Percentiles rank a stretch among this genome's conserved stretches.
Evolutionary conservation across 2,113 vertebrate species (phyloP).

Genomic region (Tautogolabrus adspersus): DNA sequence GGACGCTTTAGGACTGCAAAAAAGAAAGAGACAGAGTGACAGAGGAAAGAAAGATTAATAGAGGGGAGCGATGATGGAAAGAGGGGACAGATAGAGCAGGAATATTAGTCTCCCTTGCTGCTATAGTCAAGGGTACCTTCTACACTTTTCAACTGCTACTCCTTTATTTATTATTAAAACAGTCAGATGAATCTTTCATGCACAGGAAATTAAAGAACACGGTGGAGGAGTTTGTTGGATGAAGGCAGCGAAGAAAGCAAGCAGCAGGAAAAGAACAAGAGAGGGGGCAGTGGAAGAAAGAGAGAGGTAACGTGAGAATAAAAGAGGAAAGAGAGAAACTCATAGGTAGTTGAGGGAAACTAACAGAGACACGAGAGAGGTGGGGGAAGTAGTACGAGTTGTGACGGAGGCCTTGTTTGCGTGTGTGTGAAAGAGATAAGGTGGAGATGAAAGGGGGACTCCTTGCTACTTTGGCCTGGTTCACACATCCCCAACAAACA

Average conservation of each 20-base stretch:
- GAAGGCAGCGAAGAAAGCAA: constrained; percentile 49
- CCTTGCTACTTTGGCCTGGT: constrained; percentile 35
- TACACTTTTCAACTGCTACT: constrained; percentile 69
- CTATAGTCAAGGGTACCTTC: constrained; percentile 42
- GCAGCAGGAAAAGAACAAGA: constrained; percentile 27
- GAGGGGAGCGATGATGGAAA: constrained; percentile 6
- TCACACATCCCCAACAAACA: constrained; percentile 38
- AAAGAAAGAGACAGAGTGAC: constrained; percentile 21
- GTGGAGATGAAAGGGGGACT: constrained; percentile 40
- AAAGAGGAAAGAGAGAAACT: not conserved
- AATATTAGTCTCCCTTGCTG: constrained; percentile 50
- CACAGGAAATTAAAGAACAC: constrained; percentile 81
- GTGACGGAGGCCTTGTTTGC: constrained; percentile 28
- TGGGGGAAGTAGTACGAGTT: constrained; percentile 8
- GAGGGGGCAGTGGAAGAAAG: constrained; percentile 1
- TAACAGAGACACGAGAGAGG: not conserved
- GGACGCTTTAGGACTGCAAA: constrained; percentile 18
- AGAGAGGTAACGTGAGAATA: constrained; percentile 8
- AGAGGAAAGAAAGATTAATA: constrained; percentile 43
- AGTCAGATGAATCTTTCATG: constrained; percentile 81
- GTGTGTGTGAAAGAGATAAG: constrained; percentile 16
- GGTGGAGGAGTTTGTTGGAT: constrained; percentile 41
- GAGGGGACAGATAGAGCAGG: constrained; percentile 35
- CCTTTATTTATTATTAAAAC: constrained; percentile 77
- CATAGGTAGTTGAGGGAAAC: constrained; percentile 6